Conservation (phyloP, 2,797 vertebrate species). For the Sarcophilus harrisii region DNA sequence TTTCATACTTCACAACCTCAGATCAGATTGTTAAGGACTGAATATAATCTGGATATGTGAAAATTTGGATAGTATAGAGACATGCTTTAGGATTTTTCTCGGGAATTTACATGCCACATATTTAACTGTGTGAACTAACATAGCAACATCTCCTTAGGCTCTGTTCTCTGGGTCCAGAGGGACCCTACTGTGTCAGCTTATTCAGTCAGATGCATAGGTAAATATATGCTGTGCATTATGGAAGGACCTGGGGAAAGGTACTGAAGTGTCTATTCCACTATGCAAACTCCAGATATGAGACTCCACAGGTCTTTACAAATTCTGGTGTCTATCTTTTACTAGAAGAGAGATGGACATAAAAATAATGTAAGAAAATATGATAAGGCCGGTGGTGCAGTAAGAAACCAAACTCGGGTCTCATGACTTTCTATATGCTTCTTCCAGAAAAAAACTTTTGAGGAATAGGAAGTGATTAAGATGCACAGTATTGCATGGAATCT, state of each 20-base stretch:
- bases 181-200: background rate
- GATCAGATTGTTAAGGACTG: background rate
- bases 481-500: constrained; percentile 4
- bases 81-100: background rate
- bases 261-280: background rate
- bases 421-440: constrained; percentile 35
- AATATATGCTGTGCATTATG: background rate
- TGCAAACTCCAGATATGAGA: background rate
- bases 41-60: background rate
- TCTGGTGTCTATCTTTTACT: constrained; percentile 30
- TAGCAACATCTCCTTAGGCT: background rate
- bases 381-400: constrained; percentile 6
- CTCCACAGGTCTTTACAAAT: constrained; percentile 13
- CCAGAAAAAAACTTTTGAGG: background rate
- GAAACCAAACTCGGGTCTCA: background rate
- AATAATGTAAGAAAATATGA: constrained; percentile 14
- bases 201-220: background rate
- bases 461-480: background rate
- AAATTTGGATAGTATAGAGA: background rate
- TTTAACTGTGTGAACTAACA: background rate
- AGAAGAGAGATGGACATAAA: constrained; percentile 28
- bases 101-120: background rate
- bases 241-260: background rate
- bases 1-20: background rate
- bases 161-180: background rate